Evolutionary conservation across 2,797 vertebrate species (phyloP), one percentile per base, ranked within the genome.

Genomic region (Echeneis naucrates): DNA sequence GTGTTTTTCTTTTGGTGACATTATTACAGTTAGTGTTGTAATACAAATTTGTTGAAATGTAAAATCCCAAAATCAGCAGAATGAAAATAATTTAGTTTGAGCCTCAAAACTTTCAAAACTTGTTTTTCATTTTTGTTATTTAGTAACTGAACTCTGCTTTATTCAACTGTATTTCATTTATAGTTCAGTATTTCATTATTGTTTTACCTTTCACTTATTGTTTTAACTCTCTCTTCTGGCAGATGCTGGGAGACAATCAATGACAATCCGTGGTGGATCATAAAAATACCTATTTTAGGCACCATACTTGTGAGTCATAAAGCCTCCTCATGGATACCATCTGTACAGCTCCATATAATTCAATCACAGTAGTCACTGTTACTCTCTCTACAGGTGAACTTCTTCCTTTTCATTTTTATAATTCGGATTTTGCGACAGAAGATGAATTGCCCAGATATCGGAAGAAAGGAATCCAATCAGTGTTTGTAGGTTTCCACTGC

Each of bases 371-470:
- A 78, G 82, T 55, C 23, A 4, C 24, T 48, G 60, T 58, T 38
- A 4, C 68, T 78, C 26, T 68, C 23, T 54, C 40, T 0, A 13
- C 88, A 99, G 98, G 93, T 96, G 38, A 99, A 98, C 87, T 98
- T 98, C 73, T 85, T 97, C 80, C 95, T 99, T 59, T 99, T 99
- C 81, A 95, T 98, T 68, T 95, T 96, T 82, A 98, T 99, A 72
- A 98, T 99, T 81, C 95, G 97, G 21, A 98, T 99, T 78, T 91
- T 99, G 57, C 94, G 95, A 0, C 97, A 99, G 92, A 99, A 99
- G 88, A 93, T 99, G 76, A 97, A 96, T 68, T 97, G 96, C 45
- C 96, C 97, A 0, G 96, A 99, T 1, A 95, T 98, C 0, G 95
- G 97, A 21, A 95, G 95, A 86, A 98, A 93, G 9, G 96, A 98